Evolutionary conservation across 2,888 invertebrate species (phyloP).

Genomic region (Cephus rjabovi): DNA sequence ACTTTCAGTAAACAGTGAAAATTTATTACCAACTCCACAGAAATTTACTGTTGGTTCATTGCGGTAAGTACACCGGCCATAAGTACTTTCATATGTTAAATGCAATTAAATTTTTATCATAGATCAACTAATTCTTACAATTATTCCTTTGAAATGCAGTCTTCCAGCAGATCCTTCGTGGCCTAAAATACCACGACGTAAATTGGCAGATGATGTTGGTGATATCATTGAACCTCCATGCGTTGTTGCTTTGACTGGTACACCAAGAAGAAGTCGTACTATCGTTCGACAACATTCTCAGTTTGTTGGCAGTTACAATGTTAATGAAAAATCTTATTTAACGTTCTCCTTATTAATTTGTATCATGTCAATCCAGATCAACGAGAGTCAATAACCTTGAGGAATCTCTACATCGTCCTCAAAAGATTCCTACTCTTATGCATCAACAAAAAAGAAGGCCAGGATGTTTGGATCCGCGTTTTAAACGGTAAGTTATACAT

Average conservation of each 20-base stretch:
- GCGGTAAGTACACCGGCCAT: conserved; percentile 37
- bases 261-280: conserved; percentile 49
- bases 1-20: conserved; percentile 53
- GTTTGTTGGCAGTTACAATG: conserved; percentile 32
- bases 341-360: background rate
- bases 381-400: conserved; percentile 1
- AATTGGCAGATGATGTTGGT: conserved; percentile 39
- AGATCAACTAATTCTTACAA: background rate
- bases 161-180: conserved; percentile 59
- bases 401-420: conserved; percentile 1
- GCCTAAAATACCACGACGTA: conserved; percentile 60
- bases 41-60: conserved; percentile 48
- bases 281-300: conserved; percentile 39
- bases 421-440: conserved; percentile 9
- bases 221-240: conserved; percentile 50
- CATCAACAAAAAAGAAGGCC: conserved; percentile 38
- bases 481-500: conserved; percentile 46
- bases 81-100: background rate
- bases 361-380: background rate
- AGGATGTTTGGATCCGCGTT: conserved; percentile 54
- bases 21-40: conserved; percentile 42
- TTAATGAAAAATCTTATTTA: background rate
- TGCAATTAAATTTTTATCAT: background rate
- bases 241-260: conserved; percentile 46
- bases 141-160: conserved; percentile 29